phyloP scores from a whole-genome alignment of 2,113 vertebrate species.

The Tichodroma muraria region DNA sequence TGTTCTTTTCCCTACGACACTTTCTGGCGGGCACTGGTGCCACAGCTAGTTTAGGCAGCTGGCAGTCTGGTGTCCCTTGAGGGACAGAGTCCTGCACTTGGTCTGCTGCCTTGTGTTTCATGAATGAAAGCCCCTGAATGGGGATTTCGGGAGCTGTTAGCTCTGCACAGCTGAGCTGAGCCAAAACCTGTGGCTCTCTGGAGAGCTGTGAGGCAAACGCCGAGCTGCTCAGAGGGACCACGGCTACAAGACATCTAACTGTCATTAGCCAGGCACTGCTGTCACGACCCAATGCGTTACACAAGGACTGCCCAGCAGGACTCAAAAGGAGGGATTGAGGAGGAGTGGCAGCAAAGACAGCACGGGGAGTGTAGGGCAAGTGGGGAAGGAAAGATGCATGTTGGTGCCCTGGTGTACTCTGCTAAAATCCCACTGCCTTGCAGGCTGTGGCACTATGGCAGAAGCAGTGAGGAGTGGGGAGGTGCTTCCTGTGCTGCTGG shows the following conservation, averaged over 20 bases:
- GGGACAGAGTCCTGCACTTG: background rate
- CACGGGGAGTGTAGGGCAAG: background rate
- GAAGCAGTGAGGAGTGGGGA: rapidly evolving
- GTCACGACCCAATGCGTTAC: background rate
- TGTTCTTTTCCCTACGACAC: background rate
- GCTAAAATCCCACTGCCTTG: background rate
- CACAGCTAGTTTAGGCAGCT: background rate
- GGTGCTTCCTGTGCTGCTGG: background rate
- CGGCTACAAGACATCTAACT: background rate
- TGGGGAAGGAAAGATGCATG: background rate
- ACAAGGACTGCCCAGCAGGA: background rate
- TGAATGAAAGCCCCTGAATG: slow-evolving; percentile 51
- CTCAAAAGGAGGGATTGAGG: background rate
- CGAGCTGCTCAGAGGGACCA: background rate
- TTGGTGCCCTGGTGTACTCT: background rate
- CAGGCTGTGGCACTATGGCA: background rate
- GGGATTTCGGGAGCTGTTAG: background rate
- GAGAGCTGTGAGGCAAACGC: background rate
- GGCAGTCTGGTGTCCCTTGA: background rate
- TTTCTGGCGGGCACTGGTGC: background rate
- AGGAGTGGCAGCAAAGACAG: background rate
- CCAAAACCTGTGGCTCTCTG: background rate
- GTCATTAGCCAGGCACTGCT: background rate
- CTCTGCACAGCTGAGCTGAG: background rate
- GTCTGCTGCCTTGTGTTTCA: background rate